These are phyloP conservation scores for Leiothrix lutea DNA, from an alignment of 2,113 vertebrate species.

Conservation along the genomic window DNA sequence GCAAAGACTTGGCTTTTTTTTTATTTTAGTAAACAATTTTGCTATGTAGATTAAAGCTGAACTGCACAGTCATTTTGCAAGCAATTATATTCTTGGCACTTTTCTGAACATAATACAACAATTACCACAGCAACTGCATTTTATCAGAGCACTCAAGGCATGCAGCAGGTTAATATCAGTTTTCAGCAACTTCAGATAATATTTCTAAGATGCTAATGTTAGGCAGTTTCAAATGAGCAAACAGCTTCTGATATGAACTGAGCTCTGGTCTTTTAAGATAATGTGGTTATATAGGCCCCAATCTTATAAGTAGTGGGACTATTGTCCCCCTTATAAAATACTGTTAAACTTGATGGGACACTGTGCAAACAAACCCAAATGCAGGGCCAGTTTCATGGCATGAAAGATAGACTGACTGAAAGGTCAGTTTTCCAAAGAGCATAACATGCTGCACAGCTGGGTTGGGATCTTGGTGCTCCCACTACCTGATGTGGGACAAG, in stretches of 20 bases:
- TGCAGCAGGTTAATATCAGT: conserved; percentile 52
- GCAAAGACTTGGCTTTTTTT: neutral
- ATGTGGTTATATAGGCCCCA: neutral
- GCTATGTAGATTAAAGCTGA: conserved; percentile 65
- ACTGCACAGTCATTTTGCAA: conserved; percentile 55
- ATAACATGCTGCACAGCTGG: neutral
- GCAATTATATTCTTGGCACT: conserved; percentile 68
- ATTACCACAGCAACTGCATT: conserved; percentile 58
- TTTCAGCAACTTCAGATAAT: conserved; percentile 47
- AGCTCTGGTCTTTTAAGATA: conserved; percentile 53
- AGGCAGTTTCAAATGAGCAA: conserved; percentile 30
- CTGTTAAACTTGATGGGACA: neutral
- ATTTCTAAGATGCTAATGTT: conserved; percentile 59
- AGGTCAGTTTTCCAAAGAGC: neutral
- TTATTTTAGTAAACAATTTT: conserved; percentile 50
- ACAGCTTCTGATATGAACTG: neutral
- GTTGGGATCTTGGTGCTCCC: neutral
- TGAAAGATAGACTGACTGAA: neutral
- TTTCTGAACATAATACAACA: conserved; percentile 56
- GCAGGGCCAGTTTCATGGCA: neutral
- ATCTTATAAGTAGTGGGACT: neutral
- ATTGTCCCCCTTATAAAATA: neutral
- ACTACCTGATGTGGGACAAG: neutral
- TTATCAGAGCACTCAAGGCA: conserved; percentile 57
- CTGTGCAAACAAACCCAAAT: neutral